phyloP scores from a whole-genome alignment of 2,797 vertebrate genomes.

The Phrynocephalus vlangalii region DNA sequence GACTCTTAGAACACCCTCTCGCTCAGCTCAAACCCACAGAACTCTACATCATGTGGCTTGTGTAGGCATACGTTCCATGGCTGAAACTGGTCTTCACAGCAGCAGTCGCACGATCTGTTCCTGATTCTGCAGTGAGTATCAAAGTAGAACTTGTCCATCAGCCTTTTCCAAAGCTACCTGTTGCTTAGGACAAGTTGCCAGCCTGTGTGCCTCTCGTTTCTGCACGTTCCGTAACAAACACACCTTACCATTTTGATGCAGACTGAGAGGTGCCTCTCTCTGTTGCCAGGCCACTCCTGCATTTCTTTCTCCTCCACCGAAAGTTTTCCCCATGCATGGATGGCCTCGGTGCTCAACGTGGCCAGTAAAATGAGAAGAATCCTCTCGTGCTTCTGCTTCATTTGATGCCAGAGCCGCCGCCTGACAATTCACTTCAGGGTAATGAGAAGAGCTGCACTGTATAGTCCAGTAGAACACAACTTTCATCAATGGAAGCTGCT shows the following conservation, averaged over 20 bases:
- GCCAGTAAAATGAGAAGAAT: slow-evolving; percentile 21
- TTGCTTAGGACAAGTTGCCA: background rate
- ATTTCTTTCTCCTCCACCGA: slow-evolving; percentile 8
- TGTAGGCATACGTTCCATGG: background rate
- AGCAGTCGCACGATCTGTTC: background rate
- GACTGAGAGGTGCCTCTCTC: background rate
- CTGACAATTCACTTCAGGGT: background rate
- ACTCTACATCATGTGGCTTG: background rate
- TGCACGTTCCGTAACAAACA: background rate
- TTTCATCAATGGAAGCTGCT: background rate
- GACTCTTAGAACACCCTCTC: background rate
- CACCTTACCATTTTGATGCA: background rate
- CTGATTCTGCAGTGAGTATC: background rate
- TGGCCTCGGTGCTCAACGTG: background rate
- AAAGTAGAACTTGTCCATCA: background rate
- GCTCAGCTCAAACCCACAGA: background rate
- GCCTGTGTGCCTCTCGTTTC: background rate
- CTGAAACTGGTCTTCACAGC: background rate
- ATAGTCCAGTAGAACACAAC: background rate
- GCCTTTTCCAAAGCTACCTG: background rate
- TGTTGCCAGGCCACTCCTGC: background rate
- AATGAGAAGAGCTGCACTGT: background rate
- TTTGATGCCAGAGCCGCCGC: background rate
- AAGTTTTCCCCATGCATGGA: background rate
- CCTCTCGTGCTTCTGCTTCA: slow-evolving; percentile 6